Base-by-base conservation (phyloP, 2,113 vertebrate species). In the Arothron firmamentum region DNA sequence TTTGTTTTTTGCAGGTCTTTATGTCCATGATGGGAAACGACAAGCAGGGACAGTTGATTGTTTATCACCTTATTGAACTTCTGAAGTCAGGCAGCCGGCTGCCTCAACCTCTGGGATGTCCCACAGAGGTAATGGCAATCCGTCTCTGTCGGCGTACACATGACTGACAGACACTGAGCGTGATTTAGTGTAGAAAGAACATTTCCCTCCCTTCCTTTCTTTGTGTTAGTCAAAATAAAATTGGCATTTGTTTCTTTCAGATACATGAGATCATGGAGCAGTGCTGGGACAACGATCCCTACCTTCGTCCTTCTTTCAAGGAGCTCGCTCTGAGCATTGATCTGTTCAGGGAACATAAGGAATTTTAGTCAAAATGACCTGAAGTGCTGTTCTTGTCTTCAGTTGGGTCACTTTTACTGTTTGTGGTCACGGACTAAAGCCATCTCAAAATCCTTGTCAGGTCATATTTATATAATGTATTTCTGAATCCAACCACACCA, bases 1-100 rank as follows among this genome's bases (percentile, higher is more conserved):
- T 17, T 12, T 12, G 6, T 56, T 18, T 14, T 47, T n/a, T 23
- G 57, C 88, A 98, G 97, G 93, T 98, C 73, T 99, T 99, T 72
- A 97, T 99, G 96, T 92, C 93, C 41, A 95, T 95, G 94, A 98
- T 99, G 90, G 96, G 96, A 31, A 94, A 93, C 47, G 96, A 98
- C 77, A 99, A 98, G 80, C 95, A 98, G 88, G 96, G 96, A 12
- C 97, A 98, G 84, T 90, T 98, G 93, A 98, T 98, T 60, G 95
- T 98, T 18, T 98, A 97, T 85, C 95, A 98, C 80, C 92, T 99
- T 81, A 95, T 95, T 70, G 94, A 97, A 70, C 93, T 99, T 62
- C 89, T 98, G 57, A 98, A 94, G 75, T 92, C 89, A 17, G 93
- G 92, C 75, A 93, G 92, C 81, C 90, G 95, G 74, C 88, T 98